Conservation (phyloP, 2,113 vertebrate genomes). For the Muscicapa adusta region DNA sequence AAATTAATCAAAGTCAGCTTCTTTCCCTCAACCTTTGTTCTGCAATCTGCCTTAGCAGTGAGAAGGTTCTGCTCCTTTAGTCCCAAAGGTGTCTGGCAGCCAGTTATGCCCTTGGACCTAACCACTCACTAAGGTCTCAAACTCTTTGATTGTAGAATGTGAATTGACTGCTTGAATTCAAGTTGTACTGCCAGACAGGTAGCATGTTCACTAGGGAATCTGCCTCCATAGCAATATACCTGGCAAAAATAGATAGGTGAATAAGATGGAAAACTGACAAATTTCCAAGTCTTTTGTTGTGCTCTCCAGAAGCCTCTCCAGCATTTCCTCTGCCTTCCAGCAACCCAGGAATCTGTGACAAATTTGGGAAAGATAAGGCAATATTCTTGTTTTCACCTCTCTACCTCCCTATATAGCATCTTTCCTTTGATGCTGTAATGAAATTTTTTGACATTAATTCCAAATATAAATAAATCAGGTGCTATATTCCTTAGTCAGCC, state of each 20-base stretch:
- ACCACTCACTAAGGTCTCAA: neutral
- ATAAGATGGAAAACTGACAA: neutral
- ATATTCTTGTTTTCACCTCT: neutral
- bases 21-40: neutral
- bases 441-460: slow-evolving; percentile 7
- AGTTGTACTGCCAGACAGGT: neutral
- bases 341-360: neutral
- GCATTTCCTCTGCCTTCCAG: neutral
- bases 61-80: neutral
- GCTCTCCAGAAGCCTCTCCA: neutral
- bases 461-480: neutral
- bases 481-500: neutral
- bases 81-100: neutral
- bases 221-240: neutral
- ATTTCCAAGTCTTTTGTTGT: neutral
- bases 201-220: neutral
- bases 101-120: neutral
- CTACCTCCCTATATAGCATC: neutral
- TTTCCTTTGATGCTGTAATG: neutral
- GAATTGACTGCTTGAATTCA: neutral
- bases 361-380: neutral
- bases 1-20: neutral
- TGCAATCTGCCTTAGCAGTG: neutral
- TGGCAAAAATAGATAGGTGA: neutral
- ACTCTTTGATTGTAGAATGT: neutral